Evolutionary conservation across 1,140 invertebrate species (phyloP), one percentile per base, ranked within the genome.

Genomic region (Mya arenaria): DNA sequence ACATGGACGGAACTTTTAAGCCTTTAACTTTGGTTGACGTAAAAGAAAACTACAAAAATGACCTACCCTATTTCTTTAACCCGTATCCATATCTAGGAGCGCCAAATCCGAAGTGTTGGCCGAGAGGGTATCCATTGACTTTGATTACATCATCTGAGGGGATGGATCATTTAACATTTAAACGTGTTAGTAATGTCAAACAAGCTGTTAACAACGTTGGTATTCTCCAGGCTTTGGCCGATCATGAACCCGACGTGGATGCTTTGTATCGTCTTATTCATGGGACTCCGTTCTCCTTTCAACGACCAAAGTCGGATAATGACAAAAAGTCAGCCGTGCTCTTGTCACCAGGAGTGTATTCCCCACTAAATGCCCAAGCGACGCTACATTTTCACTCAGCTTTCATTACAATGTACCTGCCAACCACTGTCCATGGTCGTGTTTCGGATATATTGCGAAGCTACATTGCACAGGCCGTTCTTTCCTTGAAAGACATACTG

Each of bases 391-490:
- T 73, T 10, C 15, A 30, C 3, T 17, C 39, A 17, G 66, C 74
- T 5, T 84, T 84, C 32, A 17, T 37, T 19, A 65, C 52, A 32
- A 13, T 84, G 25, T 34, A 56, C 8, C 36, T 84, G 4, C 82
- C 82, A 28, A 58, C 68, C n/a, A 79, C 55, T 25, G 75, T 83
- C 6, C 44, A 71, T 62, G 73, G 73, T 1, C 37, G 82, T 1
- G 82, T 83, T 0, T 71, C 37, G 28, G 82, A 83, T 65, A 83
- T 83, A 34, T 83, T 74, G 82, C 56, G 82, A 6, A 68, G 75
- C 25, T 84, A 73, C n/a, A 73, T 79, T 25, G 75, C 82, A 19
- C 68, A 78, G 28, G 25, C 23, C 15, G 65, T 79, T 25, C 17
- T 84, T 15, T 52, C 69, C 19, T 5, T 25, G 34, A 1, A n/a